These are phyloP conservation scores for Adela reaumurella DNA, from an alignment of 2,888 invertebrate species.

Conservation along the genomic window DNA sequence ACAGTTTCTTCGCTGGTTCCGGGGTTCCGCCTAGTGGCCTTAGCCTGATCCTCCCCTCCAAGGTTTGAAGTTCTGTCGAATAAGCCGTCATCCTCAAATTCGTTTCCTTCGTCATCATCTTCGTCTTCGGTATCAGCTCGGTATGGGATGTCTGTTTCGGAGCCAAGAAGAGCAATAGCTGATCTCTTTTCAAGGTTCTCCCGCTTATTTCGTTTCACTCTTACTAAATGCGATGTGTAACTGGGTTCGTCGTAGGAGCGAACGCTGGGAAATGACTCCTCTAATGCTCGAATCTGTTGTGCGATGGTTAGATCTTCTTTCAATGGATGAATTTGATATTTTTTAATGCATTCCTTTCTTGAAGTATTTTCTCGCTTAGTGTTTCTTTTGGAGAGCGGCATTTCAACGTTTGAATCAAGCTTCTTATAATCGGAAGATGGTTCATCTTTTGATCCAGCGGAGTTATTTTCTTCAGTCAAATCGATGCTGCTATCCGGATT, in stretches of 20 bases:
- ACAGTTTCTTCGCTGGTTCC: too few relatives aligned
- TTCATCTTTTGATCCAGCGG: not conserved
- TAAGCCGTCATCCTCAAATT: slow-evolving; percentile 48
- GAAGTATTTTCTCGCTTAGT: not conserved
- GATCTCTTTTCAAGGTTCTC: slow-evolving; percentile 27
- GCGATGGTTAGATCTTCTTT: not conserved
- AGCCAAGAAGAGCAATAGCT: slow-evolving; percentile 26
- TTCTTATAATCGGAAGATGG: not conserved
- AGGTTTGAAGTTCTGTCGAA: slow-evolving; percentile 36
- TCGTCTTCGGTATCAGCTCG: slow-evolving; percentile 36
- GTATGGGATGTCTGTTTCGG: slow-evolving; percentile 31
- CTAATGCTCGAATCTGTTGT: slow-evolving; percentile 23
- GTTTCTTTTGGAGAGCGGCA: not conserved
- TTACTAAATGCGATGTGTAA: slow-evolving; percentile 29
- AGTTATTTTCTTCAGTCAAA: not conserved
- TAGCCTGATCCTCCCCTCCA: too few relatives aligned
- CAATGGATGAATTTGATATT: not conserved
- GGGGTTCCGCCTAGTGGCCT: too few relatives aligned
- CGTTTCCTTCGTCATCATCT: slow-evolving; percentile 45
- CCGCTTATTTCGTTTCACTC: slow-evolving; percentile 36
- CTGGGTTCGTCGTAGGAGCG: slow-evolving; percentile 24
- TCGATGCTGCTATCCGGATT: too few relatives aligned
- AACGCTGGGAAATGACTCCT: slow-evolving; percentile 40
- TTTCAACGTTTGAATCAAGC: not conserved
- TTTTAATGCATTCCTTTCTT: not conserved